phyloP scores from a whole-genome alignment of 2,797 vertebrate species.

The Rhinatrema bivittatum region DNA sequence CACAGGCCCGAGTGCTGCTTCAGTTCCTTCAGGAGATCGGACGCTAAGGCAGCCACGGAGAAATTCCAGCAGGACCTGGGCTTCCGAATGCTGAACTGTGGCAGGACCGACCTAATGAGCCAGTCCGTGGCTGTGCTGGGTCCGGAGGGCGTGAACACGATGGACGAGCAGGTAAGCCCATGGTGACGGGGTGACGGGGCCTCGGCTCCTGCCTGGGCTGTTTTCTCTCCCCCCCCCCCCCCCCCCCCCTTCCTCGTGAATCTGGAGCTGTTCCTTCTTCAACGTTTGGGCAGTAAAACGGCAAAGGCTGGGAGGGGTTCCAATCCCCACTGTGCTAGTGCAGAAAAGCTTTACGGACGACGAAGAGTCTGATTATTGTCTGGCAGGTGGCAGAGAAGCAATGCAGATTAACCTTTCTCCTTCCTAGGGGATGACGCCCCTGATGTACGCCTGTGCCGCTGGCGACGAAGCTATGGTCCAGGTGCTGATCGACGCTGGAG shows the following conservation, averaged over 20 bases:
- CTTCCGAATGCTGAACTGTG: constrained; percentile 95
- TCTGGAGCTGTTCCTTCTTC: no score
- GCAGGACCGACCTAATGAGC: constrained; percentile 88
- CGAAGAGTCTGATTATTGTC: no score
- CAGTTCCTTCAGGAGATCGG: constrained; percentile 88
- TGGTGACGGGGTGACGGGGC: fast-evolving
- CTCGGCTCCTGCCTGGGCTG: fast-evolving
- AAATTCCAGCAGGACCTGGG: constrained; percentile 92
- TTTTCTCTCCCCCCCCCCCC: no score
- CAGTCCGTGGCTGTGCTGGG: constrained; percentile 86
- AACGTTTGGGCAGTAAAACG: no score
- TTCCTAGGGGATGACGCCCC: constrained; percentile 85
- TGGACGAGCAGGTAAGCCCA: constrained; percentile 86
- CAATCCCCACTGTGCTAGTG: no score
- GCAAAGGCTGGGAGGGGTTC: no score
- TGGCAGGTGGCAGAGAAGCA: no score
- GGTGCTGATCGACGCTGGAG: constrained; percentile 94
- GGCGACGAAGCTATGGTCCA: constrained; percentile 97
- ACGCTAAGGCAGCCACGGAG: constrained; percentile 85
- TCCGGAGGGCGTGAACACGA: constrained; percentile 89
- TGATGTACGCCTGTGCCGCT: constrained; percentile 93
- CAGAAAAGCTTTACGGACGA: no score
- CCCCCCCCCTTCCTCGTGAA: no score
- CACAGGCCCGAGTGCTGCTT: constrained; percentile 85
- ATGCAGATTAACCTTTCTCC: no score